These are phyloP conservation scores for Mythimna pallens DNA, from an alignment of 2,888 invertebrate genomes.

Conservation along the genomic window DNA sequence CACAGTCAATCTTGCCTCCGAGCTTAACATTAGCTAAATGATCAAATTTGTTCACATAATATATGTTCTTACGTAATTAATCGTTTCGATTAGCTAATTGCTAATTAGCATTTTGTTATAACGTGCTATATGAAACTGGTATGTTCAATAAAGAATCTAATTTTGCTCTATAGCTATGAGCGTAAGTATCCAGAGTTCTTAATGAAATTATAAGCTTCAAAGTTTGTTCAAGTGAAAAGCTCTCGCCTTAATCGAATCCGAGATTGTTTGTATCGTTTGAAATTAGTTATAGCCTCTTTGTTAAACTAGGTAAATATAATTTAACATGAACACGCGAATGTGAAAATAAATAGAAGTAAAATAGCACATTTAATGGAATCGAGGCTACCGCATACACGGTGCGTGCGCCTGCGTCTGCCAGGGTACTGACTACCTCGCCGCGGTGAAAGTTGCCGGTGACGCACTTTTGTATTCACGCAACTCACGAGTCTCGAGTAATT, in stretches of 20 bases:
- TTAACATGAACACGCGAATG: constrained; percentile 28
- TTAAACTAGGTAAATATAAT: constrained; percentile 8
- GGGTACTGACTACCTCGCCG: constrained; percentile 63
- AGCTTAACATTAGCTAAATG: constrained; percentile 59
- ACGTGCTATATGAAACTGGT: constrained; percentile 34
- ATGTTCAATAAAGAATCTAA: constrained; percentile 27
- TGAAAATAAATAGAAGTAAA: constrained; percentile 48
- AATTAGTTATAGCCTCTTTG: constrained; percentile 28
- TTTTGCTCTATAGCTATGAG: constrained; percentile 20
- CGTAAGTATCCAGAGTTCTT: constrained; percentile 5
- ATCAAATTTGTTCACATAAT: constrained; percentile 47
- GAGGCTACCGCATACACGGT: constrained; percentile 64
- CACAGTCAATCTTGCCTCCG: constrained; percentile 57
- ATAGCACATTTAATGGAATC: constrained; percentile 60
- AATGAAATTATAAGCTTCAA: constrained; percentile 20
- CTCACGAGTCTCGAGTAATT: constrained; percentile 79
- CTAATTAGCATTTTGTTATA: constrained; percentile 39
- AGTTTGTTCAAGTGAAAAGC: constrained; percentile 29
- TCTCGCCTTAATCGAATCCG: constrained; percentile 12
- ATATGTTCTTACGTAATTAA: constrained; percentile 48
- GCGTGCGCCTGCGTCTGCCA: constrained; percentile 67
- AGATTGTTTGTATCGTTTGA: constrained; percentile 34
- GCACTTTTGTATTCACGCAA: constrained; percentile 86
- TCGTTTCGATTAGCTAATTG: constrained; percentile 46
- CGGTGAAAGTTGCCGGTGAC: constrained; percentile 89